Base-by-base conservation (phyloP, 37 sponge, comb jelly and placozoan species). In the Haliclona indistincta region DNA sequence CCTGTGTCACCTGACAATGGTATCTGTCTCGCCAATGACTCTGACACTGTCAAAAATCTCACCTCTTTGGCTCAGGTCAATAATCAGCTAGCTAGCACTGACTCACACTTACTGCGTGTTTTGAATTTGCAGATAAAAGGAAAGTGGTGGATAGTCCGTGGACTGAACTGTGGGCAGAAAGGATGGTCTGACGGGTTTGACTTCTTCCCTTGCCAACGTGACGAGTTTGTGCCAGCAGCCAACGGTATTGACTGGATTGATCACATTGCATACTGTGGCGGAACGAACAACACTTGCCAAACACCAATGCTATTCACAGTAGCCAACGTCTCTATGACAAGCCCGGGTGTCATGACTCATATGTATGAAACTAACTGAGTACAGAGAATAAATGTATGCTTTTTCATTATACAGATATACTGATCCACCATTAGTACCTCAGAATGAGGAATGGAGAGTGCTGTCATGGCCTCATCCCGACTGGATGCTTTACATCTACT, bases 231-330 rank as follows among this genome's bases (percentile, higher is more conserved):
- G 1, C 22, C 22, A 58, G 23, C 7, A 20, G 49, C 13, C 8
- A 6, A 22, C 25, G 61, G 36, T n/a, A 36, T 41, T 43, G 77
- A 29, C 26, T 76, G 77, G 77, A 39, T 76, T 39, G 77, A 76
- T 29, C 77, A 76, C 65, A 76, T 76, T 42, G 77, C 77, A 0
- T 76, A 76, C 65, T 76, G 77, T 63, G 77, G 77, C 6, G 77
- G 77, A 3, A 28, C 13, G 54, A 75, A 63, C 37, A 76, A 76
- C 36, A 76, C 77, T 0, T 76, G 77, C 32, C 15, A 19, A 1
- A 76, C 77, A 34, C 77, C 77, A 25, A 63, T 76, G 2, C 7
- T 63, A 6, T 64, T 20, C 36, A 76, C 77, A 3, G 65, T 64
- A 1, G 77, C 74, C 17, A 74, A 74, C 43, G 74, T 74, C 2